Base-by-base conservation (phyloP, 1,140 invertebrate genomes). In the Drosophila oshimai region DNA sequence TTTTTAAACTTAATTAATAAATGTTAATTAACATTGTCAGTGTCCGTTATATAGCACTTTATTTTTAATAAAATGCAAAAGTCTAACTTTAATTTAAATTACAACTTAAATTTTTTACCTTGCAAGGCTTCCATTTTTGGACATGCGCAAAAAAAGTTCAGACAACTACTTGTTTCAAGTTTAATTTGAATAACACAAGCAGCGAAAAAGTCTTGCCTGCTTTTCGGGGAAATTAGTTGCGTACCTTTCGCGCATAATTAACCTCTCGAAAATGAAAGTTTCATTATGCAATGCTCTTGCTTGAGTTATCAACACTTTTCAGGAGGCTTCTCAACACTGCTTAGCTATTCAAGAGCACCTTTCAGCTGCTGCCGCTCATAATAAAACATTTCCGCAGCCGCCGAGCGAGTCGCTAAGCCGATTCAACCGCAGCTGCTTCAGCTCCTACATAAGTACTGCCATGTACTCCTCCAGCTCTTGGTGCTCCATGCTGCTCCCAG, bases 191-290 rank as follows among this genome's bases (percentile, higher is more conserved):
- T 57, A 53, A 24, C 50, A 49, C 10, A 18, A 33, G 10, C 53
- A 9, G 34, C 13, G n/a, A 33, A 58, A 58, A 57, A 42, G 20
- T 33, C 53, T 60, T 60, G 36, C 26, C 20, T 17, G 24, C 54
- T 10, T 61, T 61, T 61, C 12, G 12, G 58, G 26, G 15, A 60
- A 42, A 61, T 41, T 57, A 17, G 57, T 41, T 57, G 34, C 42
- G 53, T 42, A 58, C 53, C 28, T 28, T 62, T 62, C 37, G 53
- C 58, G 58, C 58, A 65, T 65, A 65, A 65, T 65, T 65, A 64
- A 65, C 44, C 62, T n/a, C 62, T 65, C 34, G 13, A 65, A 64
- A 65, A 65, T 65, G 33, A 65, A 65, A 65, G 62, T 65, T 64
- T 41, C 44, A 31, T 65, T 65, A 24, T 65, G 54, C 12, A 13